A percentile compares a stretch with the other conserved stretches of the same genome.
These are phyloP conservation scores for Tichodroma muraria DNA, from an alignment of 2,113 vertebrate species.

Conservation along the genomic window DNA sequence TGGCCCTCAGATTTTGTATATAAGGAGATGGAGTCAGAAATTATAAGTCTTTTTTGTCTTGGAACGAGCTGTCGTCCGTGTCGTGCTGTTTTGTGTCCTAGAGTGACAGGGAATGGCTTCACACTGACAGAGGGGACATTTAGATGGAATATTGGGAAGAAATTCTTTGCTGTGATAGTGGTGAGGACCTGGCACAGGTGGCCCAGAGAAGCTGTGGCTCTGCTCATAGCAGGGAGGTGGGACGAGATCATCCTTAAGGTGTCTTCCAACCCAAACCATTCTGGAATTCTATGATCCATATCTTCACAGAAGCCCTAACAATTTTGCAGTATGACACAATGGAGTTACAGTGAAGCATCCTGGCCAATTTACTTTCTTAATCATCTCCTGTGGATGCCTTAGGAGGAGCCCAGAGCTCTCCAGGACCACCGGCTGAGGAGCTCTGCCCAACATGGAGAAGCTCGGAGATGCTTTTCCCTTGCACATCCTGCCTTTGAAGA, in stretches of 20 bases:
- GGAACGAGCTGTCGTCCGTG: too few species aligned
- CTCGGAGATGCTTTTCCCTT: not conserved
- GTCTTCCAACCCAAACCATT: not conserved
- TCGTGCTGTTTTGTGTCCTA: too few species aligned
- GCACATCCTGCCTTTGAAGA: not conserved
- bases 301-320: not conserved
- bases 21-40: too few species aligned
- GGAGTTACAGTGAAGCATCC: not conserved
- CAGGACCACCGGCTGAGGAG: not conserved
- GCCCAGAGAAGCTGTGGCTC: not conserved
- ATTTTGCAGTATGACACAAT: not conserved
- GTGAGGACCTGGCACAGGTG: not conserved
- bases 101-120: not conserved
- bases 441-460: fast-evolving
- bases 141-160: not conserved
- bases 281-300: not conserved
- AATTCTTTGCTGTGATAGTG: not conserved
- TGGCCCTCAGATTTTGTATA: too few species aligned
- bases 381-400: not conserved
- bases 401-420: not conserved
- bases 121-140: not conserved
- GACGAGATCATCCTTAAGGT: not conserved
- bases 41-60: too few species aligned
- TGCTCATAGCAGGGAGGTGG: not conserved
- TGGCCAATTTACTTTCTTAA: not conserved